These are phyloP conservation scores for Somateria mollissima DNA, from an alignment of 2,797 vertebrate genomes.

Conservation along the genomic window DNA sequence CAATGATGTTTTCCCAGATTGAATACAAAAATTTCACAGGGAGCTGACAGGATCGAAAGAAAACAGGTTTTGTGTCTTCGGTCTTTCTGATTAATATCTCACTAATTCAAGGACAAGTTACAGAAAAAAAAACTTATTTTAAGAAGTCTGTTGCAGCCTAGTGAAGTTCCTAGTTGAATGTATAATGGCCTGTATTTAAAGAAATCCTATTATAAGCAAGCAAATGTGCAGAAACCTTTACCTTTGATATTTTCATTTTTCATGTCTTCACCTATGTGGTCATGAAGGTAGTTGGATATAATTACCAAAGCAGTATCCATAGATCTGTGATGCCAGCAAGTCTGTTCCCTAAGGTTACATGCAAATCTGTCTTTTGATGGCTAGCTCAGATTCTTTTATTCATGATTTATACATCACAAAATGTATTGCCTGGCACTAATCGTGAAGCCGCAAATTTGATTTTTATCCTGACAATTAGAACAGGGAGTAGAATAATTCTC, in stretches of 20 bases:
- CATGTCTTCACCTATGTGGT: background rate
- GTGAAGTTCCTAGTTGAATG: background rate
- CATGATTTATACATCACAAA: background rate
- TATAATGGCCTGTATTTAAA: background rate
- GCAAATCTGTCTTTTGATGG: background rate
- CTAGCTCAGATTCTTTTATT: background rate
- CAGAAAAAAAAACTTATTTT: background rate
- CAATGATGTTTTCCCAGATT: background rate
- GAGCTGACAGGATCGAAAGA: slow-evolving; percentile 15
- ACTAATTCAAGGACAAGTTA: background rate
- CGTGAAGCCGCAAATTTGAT: background rate
- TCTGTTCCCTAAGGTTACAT: background rate
- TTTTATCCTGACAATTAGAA: background rate
- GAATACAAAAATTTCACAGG: background rate
- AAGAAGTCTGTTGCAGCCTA: background rate
- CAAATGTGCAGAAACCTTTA: background rate
- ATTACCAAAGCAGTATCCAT: background rate
- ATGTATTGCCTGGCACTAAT: background rate
- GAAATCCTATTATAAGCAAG: background rate
- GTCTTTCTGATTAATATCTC: slow-evolving; percentile 24
- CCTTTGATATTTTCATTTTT: background rate
- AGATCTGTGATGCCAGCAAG: background rate
- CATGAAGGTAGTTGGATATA: background rate
- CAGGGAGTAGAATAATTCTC: background rate
- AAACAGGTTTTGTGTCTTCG: slow-evolving; percentile 8